Conservation (phyloP, 2,888 invertebrate species). For the Trachelus troglodyta region DNA sequence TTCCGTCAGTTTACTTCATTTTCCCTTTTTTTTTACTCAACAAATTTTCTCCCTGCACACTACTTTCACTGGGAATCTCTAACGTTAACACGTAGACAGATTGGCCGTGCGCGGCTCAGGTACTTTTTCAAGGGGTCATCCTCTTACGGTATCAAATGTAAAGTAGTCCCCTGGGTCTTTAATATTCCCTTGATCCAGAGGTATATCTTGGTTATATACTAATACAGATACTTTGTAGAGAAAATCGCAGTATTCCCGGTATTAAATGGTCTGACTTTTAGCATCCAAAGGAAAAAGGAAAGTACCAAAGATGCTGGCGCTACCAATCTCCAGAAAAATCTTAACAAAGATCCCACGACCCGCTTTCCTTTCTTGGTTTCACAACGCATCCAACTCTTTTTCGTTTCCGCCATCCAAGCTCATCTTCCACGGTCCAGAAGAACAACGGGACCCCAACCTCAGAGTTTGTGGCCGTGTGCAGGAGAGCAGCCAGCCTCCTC, state of each 20-base stretch:
- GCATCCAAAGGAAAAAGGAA: background rate
- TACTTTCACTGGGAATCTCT: background rate
- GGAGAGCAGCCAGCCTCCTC: background rate
- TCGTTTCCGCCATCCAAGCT: background rate
- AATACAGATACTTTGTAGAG: background rate
- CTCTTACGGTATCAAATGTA: background rate
- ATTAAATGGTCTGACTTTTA: background rate
- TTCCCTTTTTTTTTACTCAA: background rate
- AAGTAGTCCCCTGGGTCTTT: background rate
- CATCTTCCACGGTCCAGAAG: constrained; percentile 23
- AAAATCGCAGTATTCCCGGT: background rate
- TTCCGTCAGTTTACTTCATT: background rate
- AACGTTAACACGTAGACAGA: no score
- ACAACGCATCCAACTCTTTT: background rate
- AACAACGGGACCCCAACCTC: constrained; percentile 18
- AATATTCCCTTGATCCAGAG: background rate
- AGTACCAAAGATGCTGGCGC: background rate
- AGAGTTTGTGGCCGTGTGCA: background rate
- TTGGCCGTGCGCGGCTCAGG: background rate
- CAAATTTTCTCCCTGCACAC: background rate
- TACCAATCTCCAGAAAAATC: background rate
- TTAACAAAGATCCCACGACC: background rate
- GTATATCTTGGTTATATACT: background rate
- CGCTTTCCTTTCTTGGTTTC: background rate
- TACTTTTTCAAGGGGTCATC: background rate